Evolutionary conservation across 2,888 invertebrate genomes (phyloP).

Genomic region (Hydroisotoma schaefferi): DNA sequence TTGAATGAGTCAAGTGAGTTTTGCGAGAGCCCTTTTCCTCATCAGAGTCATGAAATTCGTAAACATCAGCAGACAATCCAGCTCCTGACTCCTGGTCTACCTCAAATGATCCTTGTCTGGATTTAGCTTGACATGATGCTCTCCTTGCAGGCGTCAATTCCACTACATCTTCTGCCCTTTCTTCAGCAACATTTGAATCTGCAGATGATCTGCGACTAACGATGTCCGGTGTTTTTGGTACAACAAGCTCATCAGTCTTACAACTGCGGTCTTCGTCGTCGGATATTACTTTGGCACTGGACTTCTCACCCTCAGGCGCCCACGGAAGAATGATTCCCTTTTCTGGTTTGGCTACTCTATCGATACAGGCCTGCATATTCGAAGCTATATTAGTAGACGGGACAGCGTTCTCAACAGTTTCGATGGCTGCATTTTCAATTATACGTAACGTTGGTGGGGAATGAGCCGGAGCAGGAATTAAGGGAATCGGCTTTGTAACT

Average conservation of each 20-base stretch:
- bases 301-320: background rate
- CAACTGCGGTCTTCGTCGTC: background rate
- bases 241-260: background rate
- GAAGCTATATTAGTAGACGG: background rate
- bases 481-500: conserved; percentile 1
- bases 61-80: conserved; percentile 76
- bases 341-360: background rate
- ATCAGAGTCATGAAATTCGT: conserved; percentile 84
- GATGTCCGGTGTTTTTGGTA: background rate
- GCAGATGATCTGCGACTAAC: conserved; percentile 2
- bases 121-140: background rate
- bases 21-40: conserved; percentile 54
- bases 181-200: conserved; percentile 1
- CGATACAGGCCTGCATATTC: background rate
- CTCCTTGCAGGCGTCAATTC: background rate
- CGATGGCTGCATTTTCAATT: conserved; percentile 29
- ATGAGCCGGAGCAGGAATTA: conserved; percentile 13
- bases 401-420: conserved; percentile 12
- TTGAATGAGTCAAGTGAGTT: conserved; percentile 21
- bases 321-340: background rate
- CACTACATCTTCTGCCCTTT: background rate
- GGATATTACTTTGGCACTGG: background rate
- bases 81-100: background rate
- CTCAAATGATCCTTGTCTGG: conserved; percentile 16
- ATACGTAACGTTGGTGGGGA: conserved; percentile 46